Percentiles rank a stretch among this genome's conserved stretches.
Evolutionary conservation across 2,888 invertebrate species (phyloP).

Genomic region (Agrochola lychnidis): DNA sequence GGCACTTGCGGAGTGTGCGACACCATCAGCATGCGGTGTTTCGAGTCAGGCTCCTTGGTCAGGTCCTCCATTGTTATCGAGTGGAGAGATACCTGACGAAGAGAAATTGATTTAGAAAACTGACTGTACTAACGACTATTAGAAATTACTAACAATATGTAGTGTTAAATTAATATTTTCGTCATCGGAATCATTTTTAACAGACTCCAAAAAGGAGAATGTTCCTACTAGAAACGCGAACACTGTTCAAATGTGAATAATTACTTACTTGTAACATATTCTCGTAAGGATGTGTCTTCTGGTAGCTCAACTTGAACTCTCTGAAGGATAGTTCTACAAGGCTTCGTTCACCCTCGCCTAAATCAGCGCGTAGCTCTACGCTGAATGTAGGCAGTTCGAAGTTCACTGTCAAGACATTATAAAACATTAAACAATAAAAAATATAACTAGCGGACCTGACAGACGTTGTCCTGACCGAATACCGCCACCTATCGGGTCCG

Average conservation of each 20-base stretch:
- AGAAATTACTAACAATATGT: neutral
- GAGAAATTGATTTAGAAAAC: neutral
- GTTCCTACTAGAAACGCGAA: neutral
- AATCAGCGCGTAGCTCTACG: conserved; percentile 94
- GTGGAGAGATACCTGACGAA: conserved; percentile 93
- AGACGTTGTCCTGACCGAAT: neutral
- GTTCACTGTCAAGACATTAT: conserved; percentile 82
- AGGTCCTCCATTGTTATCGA: conserved; percentile 98
- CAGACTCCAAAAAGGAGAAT: neutral
- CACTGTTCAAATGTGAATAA: neutral
- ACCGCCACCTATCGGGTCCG: neutral
- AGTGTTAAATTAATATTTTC: neutral
- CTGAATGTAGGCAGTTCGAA: conserved; percentile 94
- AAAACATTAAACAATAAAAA: neutral
- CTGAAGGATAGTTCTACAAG: conserved; percentile 96
- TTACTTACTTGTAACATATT: conserved; percentile 92
- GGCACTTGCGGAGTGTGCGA: conserved; percentile 91
- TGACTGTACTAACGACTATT: neutral
- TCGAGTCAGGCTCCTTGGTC: conserved; percentile 94
- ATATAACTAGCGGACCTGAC: neutral
- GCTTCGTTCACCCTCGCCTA: conserved; percentile 93
- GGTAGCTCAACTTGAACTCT: conserved; percentile 95
- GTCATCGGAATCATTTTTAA: neutral
- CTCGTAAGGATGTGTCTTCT: conserved; percentile 92
- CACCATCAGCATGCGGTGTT: conserved; percentile 96